Base-by-base conservation (phyloP, 2,797 vertebrate species). In the Coregonus ussuriensis region DNA sequence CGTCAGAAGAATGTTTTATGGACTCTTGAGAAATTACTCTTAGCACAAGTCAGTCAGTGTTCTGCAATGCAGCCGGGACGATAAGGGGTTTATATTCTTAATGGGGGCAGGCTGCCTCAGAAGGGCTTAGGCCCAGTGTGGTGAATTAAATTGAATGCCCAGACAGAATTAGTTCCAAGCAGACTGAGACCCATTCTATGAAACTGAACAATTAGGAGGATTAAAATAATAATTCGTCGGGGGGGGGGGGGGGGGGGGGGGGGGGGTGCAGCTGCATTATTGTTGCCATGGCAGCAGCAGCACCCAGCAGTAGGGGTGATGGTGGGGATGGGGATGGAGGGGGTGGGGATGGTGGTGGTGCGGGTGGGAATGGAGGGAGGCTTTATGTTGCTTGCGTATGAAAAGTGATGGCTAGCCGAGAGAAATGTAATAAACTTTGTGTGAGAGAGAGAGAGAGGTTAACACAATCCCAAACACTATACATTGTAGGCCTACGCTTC, bases 81-180 rank as follows among this genome's bases (percentile, higher is more conserved):
- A 93, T 94, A 94, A 94, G 93, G 91, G 90, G 91, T 93, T 95
- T 93, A 93, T 92, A 93, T 90, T 91, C 90, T 92, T 91, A 90
- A 90, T 81, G 88, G 86, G 90, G 82, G 82, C 72, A 84, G 87
- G 80, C 85, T 88, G 89, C 89, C 89, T 91, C 87, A 89, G 88
- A 92, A 85, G 85, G 88, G 92, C 91, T 94, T 94, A 93, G 85
- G 86, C 89, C 90, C 91, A 90, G 90, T 93, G 93, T 93, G 93
- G 88, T 90, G 89, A 93, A 94, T 94, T 93, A 93, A 94, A 93
- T 83, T 92, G 89, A 92, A 93, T 91, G 90, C 88, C 92, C 93
- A 94, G 94, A 94, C 93, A 92, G 92, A 93, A 94, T 94, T 93
- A 93, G 91, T 93, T 93, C 89, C 91, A 92, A 92, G 87, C 90